Percentiles rank a stretch among this genome's conserved stretches.
Evolutionary conservation across 1,140 invertebrate genomes (phyloP).

Genomic region (Atta cephalotes): DNA sequence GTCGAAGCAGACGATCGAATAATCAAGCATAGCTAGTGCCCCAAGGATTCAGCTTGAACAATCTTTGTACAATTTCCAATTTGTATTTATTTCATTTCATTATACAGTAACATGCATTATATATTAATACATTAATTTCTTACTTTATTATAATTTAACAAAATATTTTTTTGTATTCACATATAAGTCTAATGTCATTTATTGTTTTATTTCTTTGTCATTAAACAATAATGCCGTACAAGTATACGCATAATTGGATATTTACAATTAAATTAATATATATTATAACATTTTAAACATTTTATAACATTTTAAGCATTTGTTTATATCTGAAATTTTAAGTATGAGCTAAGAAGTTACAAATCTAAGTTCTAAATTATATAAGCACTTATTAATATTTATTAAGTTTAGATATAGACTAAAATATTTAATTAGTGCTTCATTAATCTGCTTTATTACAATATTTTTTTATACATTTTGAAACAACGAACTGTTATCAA

Average conservation of each 20-base stretch:
- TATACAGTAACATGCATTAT: constrained; percentile 9
- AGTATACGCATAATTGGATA: neutral
- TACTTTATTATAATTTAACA: constrained; percentile 34
- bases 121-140: constrained; percentile 16
- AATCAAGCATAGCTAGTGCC: constrained; percentile 82
- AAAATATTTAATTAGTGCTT: neutral
- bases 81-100: constrained; percentile 8
- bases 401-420: neutral
- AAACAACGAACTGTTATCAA: neutral
- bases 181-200: too few relatives aligned
- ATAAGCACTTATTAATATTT: neutral
- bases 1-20: constrained; percentile 83
- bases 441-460: neutral
- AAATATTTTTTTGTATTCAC: neutral
- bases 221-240: neutral
- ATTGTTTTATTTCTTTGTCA: constrained; percentile 40
- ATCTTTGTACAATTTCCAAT: constrained; percentile 57
- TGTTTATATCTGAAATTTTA: neutral
- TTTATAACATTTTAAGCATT: neutral
- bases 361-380: constrained; percentile 2
- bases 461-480: constrained; percentile 1
- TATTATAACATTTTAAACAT: neutral
- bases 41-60: constrained; percentile 70
- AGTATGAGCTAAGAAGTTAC: neutral
- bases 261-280: neutral